Conservation (phyloP, 2,113 vertebrate species). For the Aviceda subcristata region DNA sequence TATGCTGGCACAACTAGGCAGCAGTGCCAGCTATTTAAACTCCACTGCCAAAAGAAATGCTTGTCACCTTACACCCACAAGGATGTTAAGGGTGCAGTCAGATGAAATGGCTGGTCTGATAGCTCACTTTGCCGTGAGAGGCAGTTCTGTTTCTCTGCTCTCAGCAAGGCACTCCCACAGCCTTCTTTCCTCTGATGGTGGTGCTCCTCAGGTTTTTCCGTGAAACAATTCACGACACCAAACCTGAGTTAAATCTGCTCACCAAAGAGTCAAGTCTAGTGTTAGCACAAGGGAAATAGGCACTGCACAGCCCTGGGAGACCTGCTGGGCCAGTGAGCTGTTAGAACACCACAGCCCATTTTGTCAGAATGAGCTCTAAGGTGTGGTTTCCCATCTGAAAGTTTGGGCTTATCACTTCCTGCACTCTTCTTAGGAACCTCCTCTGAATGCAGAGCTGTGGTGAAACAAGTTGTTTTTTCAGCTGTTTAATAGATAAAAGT, state of each 20-base stretch:
- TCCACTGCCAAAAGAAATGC: neutral
- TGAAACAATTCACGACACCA: neutral
- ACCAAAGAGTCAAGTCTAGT: neutral
- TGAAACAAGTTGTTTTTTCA: neutral
- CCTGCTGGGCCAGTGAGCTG: fast-evolving
- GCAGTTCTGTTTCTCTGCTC: neutral
- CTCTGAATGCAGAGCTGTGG: neutral
- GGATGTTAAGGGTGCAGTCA: neutral
- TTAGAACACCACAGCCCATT: neutral
- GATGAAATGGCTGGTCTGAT: neutral
- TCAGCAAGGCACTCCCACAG: neutral
- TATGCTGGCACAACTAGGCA: neutral
- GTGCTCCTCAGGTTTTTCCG: neutral
- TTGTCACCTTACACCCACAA: neutral
- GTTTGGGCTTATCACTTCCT: neutral
- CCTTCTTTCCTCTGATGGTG: neutral
- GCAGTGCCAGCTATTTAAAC: neutral
- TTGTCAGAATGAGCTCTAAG: neutral
- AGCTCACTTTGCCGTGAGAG: neutral
- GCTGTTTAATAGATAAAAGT: neutral
- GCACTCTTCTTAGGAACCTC: neutral
- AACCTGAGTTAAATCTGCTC: neutral
- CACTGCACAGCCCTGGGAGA: neutral
- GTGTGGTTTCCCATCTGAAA: neutral
- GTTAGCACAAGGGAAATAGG: neutral